A percentile compares a stretch with the other conserved stretches of the same genome.
Evolutionary conservation across 2,797 vertebrate genomes (phyloP).

Genomic region (Clarias laeviceps): DNA sequence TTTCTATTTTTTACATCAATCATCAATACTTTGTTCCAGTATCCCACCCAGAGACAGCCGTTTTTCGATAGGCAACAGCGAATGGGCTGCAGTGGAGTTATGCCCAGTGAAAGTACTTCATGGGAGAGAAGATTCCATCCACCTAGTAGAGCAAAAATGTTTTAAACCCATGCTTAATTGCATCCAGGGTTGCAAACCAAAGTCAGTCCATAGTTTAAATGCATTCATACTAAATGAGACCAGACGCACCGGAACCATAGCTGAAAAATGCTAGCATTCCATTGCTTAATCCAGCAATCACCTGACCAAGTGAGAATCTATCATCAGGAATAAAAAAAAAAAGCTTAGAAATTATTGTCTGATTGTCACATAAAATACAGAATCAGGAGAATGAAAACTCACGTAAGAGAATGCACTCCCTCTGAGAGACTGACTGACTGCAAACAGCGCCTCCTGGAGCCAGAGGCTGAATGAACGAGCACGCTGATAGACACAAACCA

Average conservation of each 20-base stretch:
- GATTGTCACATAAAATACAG: background rate
- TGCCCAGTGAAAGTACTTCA: slow-evolving; percentile 66
- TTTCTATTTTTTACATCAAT: slow-evolving; percentile 69
- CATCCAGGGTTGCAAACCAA: background rate
- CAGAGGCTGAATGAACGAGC: slow-evolving; percentile 74
- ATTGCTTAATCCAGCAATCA: slow-evolving; percentile 79
- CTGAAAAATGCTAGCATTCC: slow-evolving; percentile 82
- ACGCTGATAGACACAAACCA: slow-evolving; percentile 65
- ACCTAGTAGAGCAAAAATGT: slow-evolving; percentile 56
- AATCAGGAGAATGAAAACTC: slow-evolving; percentile 56
- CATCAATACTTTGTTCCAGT: slow-evolving; percentile 79
- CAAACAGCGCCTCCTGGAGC: slow-evolving; percentile 70
- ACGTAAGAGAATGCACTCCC: slow-evolving; percentile 81
- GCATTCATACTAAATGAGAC: background rate
- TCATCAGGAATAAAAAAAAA: slow-evolving; percentile 14
- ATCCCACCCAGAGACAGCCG: slow-evolving; percentile 76
- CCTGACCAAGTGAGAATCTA: slow-evolving; percentile 75
- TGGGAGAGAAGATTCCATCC: slow-evolving; percentile 76
- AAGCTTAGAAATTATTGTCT: slow-evolving; percentile 3
- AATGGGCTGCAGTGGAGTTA: slow-evolving; percentile 77
- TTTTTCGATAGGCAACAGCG: slow-evolving; percentile 78
- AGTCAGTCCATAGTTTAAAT: background rate
- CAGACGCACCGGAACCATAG: slow-evolving; percentile 68
- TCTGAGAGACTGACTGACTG: slow-evolving; percentile 78
- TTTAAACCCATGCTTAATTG: background rate